Percentiles rank a stretch among this genome's conserved stretches.
phyloP scores from a whole-genome alignment of 23 tunicate species.

The Halocynthia aurantium region DNA sequence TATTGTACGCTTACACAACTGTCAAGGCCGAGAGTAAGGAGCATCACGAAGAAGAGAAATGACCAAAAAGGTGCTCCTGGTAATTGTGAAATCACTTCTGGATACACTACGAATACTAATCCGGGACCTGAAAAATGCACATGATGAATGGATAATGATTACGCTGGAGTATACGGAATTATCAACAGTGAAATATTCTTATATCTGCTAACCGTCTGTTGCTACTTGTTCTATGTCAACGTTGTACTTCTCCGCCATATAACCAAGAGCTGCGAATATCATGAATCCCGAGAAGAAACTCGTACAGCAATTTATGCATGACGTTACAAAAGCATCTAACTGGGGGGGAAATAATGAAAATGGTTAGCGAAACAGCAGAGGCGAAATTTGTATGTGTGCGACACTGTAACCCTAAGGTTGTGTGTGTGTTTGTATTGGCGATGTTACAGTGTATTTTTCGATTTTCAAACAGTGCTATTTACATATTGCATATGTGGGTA shows the following conservation, averaged over 20 bases:
- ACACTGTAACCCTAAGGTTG: no score
- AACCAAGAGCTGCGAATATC: conserved; percentile 5
- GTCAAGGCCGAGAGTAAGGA: neutral
- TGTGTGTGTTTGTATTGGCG: no score
- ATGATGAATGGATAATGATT: no score
- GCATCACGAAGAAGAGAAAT: conserved; percentile 1
- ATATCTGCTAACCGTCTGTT: neutral
- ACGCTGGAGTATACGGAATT: no score
- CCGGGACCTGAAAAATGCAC: conserved; percentile 4
- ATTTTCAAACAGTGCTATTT: no score
- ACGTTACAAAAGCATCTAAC: conserved; percentile 3
- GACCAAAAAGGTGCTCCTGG: conserved; percentile 7
- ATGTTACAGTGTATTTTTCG: no score
- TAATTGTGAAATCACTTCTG: neutral
- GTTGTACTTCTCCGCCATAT: conserved; percentile 4
- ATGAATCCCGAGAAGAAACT: conserved; percentile 8
- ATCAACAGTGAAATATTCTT: no score
- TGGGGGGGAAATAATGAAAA: neutral
- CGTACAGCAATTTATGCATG: neutral
- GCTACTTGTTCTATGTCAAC: conserved; percentile 3
- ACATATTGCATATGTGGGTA: no score
- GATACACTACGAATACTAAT: conserved; percentile 6
- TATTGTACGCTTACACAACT: neutral
- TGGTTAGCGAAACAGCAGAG: neutral
- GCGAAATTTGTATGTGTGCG: no score